phyloP scores from a whole-genome alignment of 1,140 invertebrate species.

The Drosophila micromelanica region DNA sequence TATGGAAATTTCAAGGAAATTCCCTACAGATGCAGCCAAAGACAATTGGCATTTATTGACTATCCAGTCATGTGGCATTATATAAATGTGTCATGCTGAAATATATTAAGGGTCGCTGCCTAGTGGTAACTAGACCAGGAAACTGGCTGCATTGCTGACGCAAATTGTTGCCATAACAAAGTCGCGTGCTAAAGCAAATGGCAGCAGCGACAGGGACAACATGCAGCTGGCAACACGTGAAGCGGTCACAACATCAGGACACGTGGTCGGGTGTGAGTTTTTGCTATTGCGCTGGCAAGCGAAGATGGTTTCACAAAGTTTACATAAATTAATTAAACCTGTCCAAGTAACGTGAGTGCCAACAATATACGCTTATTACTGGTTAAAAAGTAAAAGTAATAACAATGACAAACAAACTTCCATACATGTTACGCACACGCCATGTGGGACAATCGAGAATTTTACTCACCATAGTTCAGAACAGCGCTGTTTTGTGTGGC shows the following conservation, averaged over 20 bases:
- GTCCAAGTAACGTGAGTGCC: slow-evolving; percentile 69
- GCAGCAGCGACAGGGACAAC: slow-evolving; percentile 11
- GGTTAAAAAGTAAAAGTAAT: slow-evolving; percentile 2
- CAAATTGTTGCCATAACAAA: slow-evolving; percentile 71
- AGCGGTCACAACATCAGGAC: slow-evolving; percentile 32
- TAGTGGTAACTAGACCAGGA: slow-evolving; percentile 6
- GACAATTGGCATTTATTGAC: not conserved
- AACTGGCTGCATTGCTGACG: slow-evolving; percentile 62
- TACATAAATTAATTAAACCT: slow-evolving; percentile 81
- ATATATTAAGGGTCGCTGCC: slow-evolving; percentile 3
- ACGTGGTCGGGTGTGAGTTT: slow-evolving; percentile 35
- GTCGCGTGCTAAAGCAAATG: slow-evolving; percentile 52
- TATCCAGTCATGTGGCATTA: slow-evolving; percentile 14
- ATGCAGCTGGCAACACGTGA: slow-evolving; percentile 58
- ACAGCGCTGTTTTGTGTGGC: slow-evolving; percentile 44
- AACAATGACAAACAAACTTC: slow-evolving; percentile 17
- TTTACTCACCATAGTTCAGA: slow-evolving; percentile 53
- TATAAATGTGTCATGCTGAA: slow-evolving; percentile 21
- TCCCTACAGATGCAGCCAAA: not conserved
- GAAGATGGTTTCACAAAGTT: slow-evolving; percentile 46
- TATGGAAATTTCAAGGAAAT: not conserved
- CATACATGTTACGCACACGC: slow-evolving; percentile 59
- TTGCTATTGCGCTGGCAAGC: slow-evolving; percentile 32
- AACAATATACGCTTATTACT: not conserved
- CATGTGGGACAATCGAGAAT: slow-evolving; percentile 14